Evolutionary conservation across 1,140 invertebrate species (phyloP), one percentile per base, ranked within the genome.

Genomic region (Procambarus clarkii): DNA sequence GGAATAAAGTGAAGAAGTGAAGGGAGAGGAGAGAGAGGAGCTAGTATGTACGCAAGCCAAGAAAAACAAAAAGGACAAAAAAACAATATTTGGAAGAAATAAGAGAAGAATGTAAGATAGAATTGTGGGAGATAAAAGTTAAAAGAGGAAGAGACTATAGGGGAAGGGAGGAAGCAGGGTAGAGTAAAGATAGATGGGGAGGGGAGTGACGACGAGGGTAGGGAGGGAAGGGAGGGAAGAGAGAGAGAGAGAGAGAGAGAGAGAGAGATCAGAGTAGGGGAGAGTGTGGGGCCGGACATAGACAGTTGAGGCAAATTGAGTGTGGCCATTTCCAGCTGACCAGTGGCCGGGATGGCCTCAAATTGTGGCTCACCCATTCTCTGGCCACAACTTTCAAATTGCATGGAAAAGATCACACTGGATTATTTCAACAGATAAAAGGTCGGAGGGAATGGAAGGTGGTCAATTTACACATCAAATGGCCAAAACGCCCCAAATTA

Each of bases 221-320:
- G 69, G 34, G 50, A 21, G 21, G 24, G 15, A 45, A 46, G 34
- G 34, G 13, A 77, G 44, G 48, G 48, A 21, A n/a, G 71, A 50
- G 71, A 77, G 77, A 80, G 34, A 64, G 77, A 64, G 45, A 76
- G 24, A 24, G 24, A 64, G 77, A 80, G 7, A 64, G 15, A n/a
- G 48, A 45, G 45, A 18, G 48, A 34, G 54, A 45, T 44, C 44
- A 83, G 69, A 48, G 46, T 13, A 50, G 46, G 83, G 44, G 50
- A 71, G 44, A 58, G 76, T 44, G 86, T 44, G 21, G 15, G 58
- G 11, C 76, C 50, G 76, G 77, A 48, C 24, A 24, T 79, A 60
- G 86, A 80, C 77, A 80, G 77, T 78, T 79, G 50, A 80, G 46
- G 86, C 77, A 88, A 88, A 88, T 88, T 88, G 86, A 80, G 86